Conservation (phyloP, 1,140 invertebrate genomes). For the Amyelois transitella region DNA sequence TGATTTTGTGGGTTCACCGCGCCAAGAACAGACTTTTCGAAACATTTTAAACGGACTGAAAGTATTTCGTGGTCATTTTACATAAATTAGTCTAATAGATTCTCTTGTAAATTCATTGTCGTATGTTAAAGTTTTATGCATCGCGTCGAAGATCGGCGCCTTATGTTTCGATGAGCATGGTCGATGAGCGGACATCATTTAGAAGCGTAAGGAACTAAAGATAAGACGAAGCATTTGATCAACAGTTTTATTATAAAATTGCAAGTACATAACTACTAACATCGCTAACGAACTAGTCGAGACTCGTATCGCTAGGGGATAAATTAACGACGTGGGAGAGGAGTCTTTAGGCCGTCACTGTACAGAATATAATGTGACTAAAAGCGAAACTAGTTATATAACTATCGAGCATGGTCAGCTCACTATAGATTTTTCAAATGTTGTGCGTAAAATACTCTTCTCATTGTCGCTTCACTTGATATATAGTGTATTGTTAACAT, state of each 20-base stretch:
- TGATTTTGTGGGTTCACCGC: neutral
- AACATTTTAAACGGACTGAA: too few relatives aligned
- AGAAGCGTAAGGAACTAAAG: neutral
- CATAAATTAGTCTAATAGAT: neutral
- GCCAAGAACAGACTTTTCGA: neutral
- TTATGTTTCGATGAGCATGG: neutral
- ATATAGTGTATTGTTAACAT: neutral
- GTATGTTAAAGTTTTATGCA: too few relatives aligned
- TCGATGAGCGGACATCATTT: neutral
- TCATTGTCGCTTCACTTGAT: neutral
- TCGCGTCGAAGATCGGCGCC: too few relatives aligned
- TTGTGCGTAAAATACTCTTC: neutral
- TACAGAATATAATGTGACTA: constrained; percentile 21
- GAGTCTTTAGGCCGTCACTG: constrained; percentile 15
- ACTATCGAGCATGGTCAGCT: constrained; percentile 17
- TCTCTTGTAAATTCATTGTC: neutral
- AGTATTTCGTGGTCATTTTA: too few relatives aligned
- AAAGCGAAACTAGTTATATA: constrained; percentile 17
- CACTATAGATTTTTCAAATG: neutral
- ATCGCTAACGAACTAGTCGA: constrained; percentile 18
- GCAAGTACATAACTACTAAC: constrained; percentile 44
- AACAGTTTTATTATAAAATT: constrained; percentile 55
- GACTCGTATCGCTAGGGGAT: constrained; percentile 11
- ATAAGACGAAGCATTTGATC: constrained; percentile 17
- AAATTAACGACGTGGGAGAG: constrained; percentile 20